These are phyloP conservation scores for Gisinianus flammeolus DNA, from an alignment of 2,888 invertebrate species.

Conservation along the genomic window DNA sequence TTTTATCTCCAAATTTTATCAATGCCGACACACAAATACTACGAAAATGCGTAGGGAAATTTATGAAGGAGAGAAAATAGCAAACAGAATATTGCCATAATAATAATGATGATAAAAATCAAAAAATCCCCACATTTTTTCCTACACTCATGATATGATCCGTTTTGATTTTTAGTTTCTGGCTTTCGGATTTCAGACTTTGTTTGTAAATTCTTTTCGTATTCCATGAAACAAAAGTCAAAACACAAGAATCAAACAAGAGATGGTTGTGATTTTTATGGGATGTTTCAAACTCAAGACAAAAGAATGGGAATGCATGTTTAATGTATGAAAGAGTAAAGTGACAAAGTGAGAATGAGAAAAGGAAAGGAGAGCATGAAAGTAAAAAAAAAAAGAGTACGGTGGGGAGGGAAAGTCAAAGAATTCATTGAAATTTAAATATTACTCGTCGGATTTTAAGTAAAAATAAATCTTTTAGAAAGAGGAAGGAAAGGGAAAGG, in stretches of 20 bases:
- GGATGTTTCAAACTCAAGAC: too few species aligned
- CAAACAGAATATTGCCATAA: too few species aligned
- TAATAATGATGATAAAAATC: too few species aligned
- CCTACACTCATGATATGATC: too few species aligned
- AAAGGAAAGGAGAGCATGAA: background rate
- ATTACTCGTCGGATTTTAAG: background rate
- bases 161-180: background rate
- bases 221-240: too few species aligned
- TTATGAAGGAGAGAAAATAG: too few species aligned
- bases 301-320: too few species aligned
- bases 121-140: too few species aligned
- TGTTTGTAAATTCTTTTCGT: background rate
- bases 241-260: too few species aligned
- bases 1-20: background rate
- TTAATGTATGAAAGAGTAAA: background rate
- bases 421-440: slow-evolving; percentile 15
- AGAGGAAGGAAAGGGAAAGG: background rate
- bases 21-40: too few species aligned
- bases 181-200: background rate
- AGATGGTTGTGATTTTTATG: too few species aligned
- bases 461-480: slow-evolving; percentile 5
- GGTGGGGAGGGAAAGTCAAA: background rate
- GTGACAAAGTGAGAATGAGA: background rate
- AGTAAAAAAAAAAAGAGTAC: background rate
- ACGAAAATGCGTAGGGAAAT: too few species aligned